Conservation (phyloP, 2,113 vertebrate genomes). For the Tragelaphus strepsiceros region DNA sequence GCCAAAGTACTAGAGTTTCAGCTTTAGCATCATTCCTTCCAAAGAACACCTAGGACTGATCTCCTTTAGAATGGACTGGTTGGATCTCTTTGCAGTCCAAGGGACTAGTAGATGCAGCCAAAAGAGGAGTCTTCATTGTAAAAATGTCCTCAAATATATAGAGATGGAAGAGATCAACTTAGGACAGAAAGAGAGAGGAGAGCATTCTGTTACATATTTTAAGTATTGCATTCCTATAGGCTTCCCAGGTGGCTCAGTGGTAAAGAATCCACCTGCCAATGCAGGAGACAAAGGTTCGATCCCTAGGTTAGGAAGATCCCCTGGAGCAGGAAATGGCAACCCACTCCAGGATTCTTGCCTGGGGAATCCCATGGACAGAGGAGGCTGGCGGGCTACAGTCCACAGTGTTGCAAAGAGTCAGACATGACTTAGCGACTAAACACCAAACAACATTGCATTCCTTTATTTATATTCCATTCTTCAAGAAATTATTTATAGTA, state of each 20-base stretch:
- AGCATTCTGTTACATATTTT: not conserved
- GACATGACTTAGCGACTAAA: not conserved
- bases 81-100: too few species aligned
- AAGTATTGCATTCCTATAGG: not conserved
- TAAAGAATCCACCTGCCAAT: not conserved
- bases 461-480: not conserved
- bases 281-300: not conserved
- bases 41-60: too few species aligned
- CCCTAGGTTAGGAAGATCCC: not conserved
- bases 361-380: not conserved
- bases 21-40: too few species aligned
- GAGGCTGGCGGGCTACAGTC: not conserved
- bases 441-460: not conserved
- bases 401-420: not conserved
- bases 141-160: not conserved
- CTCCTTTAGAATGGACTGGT: too few species aligned
- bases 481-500: not conserved
- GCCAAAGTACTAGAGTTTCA: too few species aligned
- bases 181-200: not conserved
- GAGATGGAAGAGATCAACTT: not conserved
- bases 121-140: not conserved
- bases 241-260: not conserved
- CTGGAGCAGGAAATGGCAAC: not conserved
- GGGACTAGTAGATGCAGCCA: not conserved
- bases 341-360: not conserved